These are phyloP conservation scores for Campoplex nolae DNA, from an alignment of 2,888 invertebrate genomes.

Conservation along the genomic window DNA sequence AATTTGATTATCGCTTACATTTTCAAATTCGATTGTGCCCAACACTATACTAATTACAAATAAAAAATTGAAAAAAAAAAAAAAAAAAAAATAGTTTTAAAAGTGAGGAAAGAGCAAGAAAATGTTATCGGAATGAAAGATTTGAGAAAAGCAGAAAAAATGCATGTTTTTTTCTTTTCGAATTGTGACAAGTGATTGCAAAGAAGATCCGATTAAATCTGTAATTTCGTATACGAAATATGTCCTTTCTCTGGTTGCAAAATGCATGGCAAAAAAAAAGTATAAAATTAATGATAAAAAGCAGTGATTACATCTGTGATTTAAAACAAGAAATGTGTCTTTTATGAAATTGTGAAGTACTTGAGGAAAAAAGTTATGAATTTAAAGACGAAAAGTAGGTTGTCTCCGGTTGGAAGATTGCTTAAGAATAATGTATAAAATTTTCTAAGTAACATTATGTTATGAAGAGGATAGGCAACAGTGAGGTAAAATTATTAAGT, in stretches of 20 bases:
- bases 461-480: not conserved
- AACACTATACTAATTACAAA: too few species aligned
- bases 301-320: not conserved
- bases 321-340: not conserved
- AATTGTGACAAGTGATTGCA: too few species aligned
- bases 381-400: not conserved
- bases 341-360: not conserved
- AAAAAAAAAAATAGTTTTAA: not conserved
- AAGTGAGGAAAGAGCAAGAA: not conserved
- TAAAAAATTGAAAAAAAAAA: not conserved
- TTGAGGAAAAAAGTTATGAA: not conserved
- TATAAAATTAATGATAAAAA: not conserved
- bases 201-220: too few species aligned
- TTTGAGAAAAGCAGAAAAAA: too few species aligned
- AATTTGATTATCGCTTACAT: too few species aligned
- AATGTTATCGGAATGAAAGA: too few species aligned
- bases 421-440: not conserved
- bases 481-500: slow-evolving; percentile 20
- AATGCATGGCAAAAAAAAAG: not conserved
- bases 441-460: not conserved
- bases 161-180: too few species aligned
- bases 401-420: not conserved
- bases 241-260: too few species aligned
- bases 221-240: too few species aligned
- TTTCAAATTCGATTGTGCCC: too few species aligned